A percentile compares a stretch with the other conserved stretches of the same genome.
phyloP scores from a whole-genome alignment of 2,797 vertebrate species.

The Falco rusticolus region DNA sequence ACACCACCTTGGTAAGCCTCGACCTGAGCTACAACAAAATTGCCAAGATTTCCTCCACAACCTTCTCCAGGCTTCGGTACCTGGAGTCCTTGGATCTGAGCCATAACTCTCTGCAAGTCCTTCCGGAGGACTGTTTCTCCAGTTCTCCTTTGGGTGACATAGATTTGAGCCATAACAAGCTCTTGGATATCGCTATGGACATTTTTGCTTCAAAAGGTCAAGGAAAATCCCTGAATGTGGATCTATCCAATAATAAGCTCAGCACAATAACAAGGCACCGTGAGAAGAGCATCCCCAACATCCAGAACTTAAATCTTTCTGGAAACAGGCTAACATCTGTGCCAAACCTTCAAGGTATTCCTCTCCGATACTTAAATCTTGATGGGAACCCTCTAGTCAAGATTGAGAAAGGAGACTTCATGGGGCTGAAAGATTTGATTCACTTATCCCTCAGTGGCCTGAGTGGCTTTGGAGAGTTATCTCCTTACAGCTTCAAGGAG shows the following conservation, averaged over 20 bases:
- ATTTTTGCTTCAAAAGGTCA: conserved; percentile 85
- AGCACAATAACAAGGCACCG: conserved; percentile 67
- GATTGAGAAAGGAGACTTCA: conserved; percentile 82
- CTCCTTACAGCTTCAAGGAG: conserved; percentile 81
- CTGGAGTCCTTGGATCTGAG: conserved; percentile 94
- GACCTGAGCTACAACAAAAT: conserved; percentile 93
- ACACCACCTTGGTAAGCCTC: conserved; percentile 91
- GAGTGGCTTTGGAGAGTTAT: conserved; percentile 77
- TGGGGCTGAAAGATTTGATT: conserved; percentile 83
- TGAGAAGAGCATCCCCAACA: conserved; percentile 71
- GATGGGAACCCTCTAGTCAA: conserved; percentile 86
- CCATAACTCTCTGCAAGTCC: conserved; percentile 86
- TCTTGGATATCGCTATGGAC: conserved; percentile 83
- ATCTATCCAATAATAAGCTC: conserved; percentile 90
- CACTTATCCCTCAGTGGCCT: conserved; percentile 88
- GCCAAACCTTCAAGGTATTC: conserved; percentile 83
- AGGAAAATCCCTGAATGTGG: conserved; percentile 84
- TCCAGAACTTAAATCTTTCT: conserved; percentile 90
- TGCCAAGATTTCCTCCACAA: conserved; percentile 80
- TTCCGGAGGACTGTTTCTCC: conserved; percentile 84
- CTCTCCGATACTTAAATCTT: conserved; percentile 89
- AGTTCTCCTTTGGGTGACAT: conserved; percentile 89
- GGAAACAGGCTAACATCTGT: conserved; percentile 82
- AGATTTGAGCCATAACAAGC: conserved; percentile 91
- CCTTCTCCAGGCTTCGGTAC: conserved; percentile 92